Base-by-base conservation (phyloP, 2,797 vertebrate genomes). In the Melopsittacus undulatus region DNA sequence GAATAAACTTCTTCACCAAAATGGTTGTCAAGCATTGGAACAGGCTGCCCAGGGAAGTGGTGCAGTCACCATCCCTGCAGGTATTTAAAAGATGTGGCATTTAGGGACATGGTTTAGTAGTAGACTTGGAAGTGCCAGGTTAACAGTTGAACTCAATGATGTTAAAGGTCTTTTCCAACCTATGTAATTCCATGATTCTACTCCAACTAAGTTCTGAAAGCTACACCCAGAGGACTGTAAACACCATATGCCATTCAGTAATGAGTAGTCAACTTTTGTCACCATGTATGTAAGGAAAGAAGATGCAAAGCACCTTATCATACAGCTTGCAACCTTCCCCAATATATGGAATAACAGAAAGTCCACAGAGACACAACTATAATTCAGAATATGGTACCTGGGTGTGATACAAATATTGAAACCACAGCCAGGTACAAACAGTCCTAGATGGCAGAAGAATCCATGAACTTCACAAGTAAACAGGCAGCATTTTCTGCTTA, bases 401-500 rank as follows among this genome's bases (percentile, higher is more conserved):
- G 20, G 83, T 80, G 30, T 0, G 1, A 64, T 4, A 36, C 10
- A 15, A 14, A 11, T 0, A 36, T 5, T 24, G 42, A 91, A 94
- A 66, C 12, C 40, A n/a, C 0, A 81, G 32, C 45, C 32, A 77
- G 32, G 34, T 2, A 29, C 2, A 51, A 67, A 48, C 2, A 2
- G 73, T 54, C 43, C 51, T 49, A 46, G n/a, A 48, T 23, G 57
- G 62, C 32, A 89, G n/a, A 48, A 76, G 29, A 73, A 77, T 11
- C 38, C 32, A 67, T 7, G 11, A 62, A 56, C 8, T n/a, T 78
- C 10, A 32, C 5, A 82, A 59, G 46, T 26, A 42, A 95, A 52
- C 32, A 21, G 11, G 51, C 14, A 61, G 5, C 2, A 16, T 63
- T 74, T 85, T 67, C 45, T 67, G 49, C 68, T 75, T 5, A 18